Evolutionary conservation across 2,797 vertebrate genomes (phyloP).

Genomic region (Takifugu rubripes): DNA sequence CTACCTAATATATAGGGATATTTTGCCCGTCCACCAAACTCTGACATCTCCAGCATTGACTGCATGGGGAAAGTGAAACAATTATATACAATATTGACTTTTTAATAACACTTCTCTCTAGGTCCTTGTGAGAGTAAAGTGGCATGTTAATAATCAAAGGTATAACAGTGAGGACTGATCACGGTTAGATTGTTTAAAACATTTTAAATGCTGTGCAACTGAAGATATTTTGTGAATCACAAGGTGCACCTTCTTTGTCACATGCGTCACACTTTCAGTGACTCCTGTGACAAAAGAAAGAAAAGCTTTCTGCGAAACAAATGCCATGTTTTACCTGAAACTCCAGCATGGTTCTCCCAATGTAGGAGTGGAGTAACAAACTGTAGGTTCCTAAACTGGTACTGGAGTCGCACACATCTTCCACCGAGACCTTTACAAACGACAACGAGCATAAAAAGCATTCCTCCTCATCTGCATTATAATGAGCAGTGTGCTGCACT

Average conservation of each 20-base stretch:
- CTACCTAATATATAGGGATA: not conserved
- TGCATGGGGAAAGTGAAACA: not conserved
- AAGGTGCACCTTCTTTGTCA: constrained; percentile 1
- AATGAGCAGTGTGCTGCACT: constrained; percentile 50
- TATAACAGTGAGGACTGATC: too few relatives aligned
- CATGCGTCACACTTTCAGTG: constrained; percentile 29
- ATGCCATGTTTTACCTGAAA: constrained; percentile 80
- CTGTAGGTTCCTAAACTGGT: constrained; percentile 88
- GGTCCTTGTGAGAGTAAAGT: too few relatives aligned
- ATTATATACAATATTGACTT: constrained; percentile 4
- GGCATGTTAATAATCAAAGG: too few relatives aligned
- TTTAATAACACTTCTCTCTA: not conserved
- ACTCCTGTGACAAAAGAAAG: constrained; percentile 4
- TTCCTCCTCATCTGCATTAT: not conserved
- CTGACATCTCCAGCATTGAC: constrained; percentile 6
- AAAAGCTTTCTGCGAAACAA: constrained; percentile 1
- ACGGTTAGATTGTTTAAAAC: too few relatives aligned
- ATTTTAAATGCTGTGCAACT: too few relatives aligned
- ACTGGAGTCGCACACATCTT: constrained; percentile 81
- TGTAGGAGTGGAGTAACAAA: constrained; percentile 83
- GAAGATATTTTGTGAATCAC: too few relatives aligned
- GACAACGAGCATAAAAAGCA: not conserved
- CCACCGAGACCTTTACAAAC: constrained; percentile 76
- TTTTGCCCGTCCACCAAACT: constrained; percentile 7
- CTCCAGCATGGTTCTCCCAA: constrained; percentile 87